phyloP scores from a whole-genome alignment of 2,888 invertebrate genomes.

The Lasiommata megera region DNA sequence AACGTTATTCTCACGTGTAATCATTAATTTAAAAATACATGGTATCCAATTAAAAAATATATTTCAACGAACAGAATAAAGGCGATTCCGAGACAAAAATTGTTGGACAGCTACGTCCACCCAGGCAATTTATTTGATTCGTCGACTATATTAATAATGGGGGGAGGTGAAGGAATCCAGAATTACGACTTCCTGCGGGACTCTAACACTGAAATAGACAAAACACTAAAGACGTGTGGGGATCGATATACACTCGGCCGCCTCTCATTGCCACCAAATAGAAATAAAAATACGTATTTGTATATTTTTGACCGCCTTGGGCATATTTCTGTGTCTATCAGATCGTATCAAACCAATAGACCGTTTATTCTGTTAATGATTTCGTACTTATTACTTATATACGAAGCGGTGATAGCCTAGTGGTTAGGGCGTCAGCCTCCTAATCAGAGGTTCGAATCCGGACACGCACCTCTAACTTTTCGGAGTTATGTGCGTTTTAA shows the following conservation, averaged over 20 bases:
- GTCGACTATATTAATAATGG: conserved; percentile 40
- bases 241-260: conserved; percentile 2
- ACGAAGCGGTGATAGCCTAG: too few species aligned
- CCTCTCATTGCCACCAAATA: background rate
- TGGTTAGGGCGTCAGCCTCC: too few species aligned
- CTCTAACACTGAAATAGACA: conserved; percentile 35
- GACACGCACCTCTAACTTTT: too few species aligned
- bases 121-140: conserved; percentile 28
- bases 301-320: too few species aligned
- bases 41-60: conserved; percentile 24
- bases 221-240: conserved; percentile 34
- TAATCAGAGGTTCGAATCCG: too few species aligned
- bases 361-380: too few species aligned
- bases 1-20: too few species aligned
- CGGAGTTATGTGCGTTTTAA: too few species aligned
- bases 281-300: too few species aligned
- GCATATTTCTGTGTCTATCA: too few species aligned
- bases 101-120: conserved; percentile 18
- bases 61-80: conserved; percentile 9
- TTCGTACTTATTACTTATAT: too few species aligned
- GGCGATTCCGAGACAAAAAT: conserved; percentile 20
- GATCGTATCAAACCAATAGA: too few species aligned
- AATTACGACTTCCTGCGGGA: conserved; percentile 64
- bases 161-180: conserved; percentile 37
- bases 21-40: conserved; percentile 3